Conservation (phyloP, 1,140 invertebrate genomes). For the Drosophila lini region DNA sequence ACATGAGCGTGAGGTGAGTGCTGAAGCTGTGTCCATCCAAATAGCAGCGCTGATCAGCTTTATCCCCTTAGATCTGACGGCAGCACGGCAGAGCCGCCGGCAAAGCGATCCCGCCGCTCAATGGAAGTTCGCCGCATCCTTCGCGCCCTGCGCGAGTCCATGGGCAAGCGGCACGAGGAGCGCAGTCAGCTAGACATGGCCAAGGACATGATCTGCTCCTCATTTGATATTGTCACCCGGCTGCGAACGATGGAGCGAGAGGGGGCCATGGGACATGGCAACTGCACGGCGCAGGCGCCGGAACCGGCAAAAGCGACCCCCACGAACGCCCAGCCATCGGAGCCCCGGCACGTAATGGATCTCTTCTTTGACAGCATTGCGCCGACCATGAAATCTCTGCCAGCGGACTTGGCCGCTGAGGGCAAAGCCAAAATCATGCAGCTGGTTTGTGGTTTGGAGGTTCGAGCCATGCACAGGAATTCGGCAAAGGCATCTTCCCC, state of each 20-base stretch:
- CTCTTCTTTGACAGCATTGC: constrained; percentile 76
- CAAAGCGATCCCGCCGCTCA: constrained; percentile 53
- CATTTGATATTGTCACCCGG: constrained; percentile 64
- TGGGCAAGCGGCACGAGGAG: constrained; percentile 48
- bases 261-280: neutral
- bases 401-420: constrained; percentile 68
- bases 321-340: neutral
- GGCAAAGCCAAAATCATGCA: constrained; percentile 79
- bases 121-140: constrained; percentile 56
- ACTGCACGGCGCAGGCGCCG: neutral
- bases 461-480: constrained; percentile 56
- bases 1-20: constrained; percentile 54
- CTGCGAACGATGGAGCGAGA: constrained; percentile 55
- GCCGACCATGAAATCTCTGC: constrained; percentile 72
- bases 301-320: neutral
- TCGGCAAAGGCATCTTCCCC: neutral
- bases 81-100: constrained; percentile 44
- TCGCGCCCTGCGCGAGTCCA: constrained; percentile 51
- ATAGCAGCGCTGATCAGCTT: neutral
- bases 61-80: constrained; percentile 47
- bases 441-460: constrained; percentile 67
- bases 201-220: constrained; percentile 71
- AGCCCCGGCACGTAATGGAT: constrained; percentile 56
- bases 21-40: neutral
- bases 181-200: constrained; percentile 62